These are phyloP conservation scores for Hormiphora californensis DNA, from an alignment of 37 sponge, comb jelly and placozoan species.

Conservation along the genomic window DNA sequence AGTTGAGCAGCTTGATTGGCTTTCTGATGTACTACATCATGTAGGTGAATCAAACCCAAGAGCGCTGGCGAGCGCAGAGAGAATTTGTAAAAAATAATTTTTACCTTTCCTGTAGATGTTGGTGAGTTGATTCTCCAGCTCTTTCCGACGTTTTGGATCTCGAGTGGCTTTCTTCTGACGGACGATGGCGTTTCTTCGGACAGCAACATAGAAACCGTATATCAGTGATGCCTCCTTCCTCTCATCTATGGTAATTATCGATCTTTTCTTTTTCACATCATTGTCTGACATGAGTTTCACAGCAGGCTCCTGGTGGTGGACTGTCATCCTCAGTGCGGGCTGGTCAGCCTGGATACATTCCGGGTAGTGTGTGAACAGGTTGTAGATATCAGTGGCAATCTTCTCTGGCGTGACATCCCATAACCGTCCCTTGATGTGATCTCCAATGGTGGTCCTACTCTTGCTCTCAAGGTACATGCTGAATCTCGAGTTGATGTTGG, in stretches of 20 bases:
- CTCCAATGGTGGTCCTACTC: background rate
- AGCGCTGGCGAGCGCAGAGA: no score
- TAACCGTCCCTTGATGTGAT: conserved; percentile 21
- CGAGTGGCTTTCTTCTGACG: conserved; percentile 32
- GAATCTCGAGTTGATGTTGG: conserved; percentile 33
- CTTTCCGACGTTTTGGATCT: conserved; percentile 8
- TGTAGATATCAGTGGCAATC: background rate
- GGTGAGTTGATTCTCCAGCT: conserved; percentile 43
- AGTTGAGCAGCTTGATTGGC: no score
- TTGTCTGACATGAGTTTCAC: conserved; percentile 36
- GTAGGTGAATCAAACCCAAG: no score
- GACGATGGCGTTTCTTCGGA: conserved; percentile 20
- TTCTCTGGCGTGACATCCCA: conserved; percentile 51
- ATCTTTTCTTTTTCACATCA: conserved; percentile 52
- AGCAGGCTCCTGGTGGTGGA: conserved; percentile 26
- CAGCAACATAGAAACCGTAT: conserved; percentile 30
- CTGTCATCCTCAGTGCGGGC: background rate
- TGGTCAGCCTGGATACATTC: background rate
- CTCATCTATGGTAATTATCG: conserved; percentile 29
- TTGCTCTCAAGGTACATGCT: background rate
- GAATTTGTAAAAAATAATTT: no score
- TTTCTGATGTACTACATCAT: no score
- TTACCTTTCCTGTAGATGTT: conserved; percentile 39
- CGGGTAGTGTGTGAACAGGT: background rate
- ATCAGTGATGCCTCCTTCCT: conserved; percentile 30